Evolutionary conservation across 2,113 vertebrate species (phyloP), one percentile per base, ranked within the genome.

Genomic region (Bufo bufo): DNA sequence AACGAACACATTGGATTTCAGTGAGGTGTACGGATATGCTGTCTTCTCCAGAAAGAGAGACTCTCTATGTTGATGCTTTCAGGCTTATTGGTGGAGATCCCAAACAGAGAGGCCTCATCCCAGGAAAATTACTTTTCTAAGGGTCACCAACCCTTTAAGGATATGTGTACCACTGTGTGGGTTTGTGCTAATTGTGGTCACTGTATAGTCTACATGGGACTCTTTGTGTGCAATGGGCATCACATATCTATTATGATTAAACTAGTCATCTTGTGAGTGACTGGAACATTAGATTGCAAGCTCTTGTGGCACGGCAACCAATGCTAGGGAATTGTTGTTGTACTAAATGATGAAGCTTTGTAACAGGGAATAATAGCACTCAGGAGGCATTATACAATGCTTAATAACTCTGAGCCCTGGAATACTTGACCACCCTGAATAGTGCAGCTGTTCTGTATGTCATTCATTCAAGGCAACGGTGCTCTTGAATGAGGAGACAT

Each of bases 381-480:
- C 13, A 50, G 72, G 47, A 75, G 45, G 9, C 16, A 4, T 17
- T 75, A 75, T 49, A 49, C 0, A 16, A 72, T 45, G 33, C 43
- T 45, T 45, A 10, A 77, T 33, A 77, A 11, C 17, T 23, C 49
- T 20, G 17, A n/a, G 74, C 47, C 9, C 49, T 52, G 74, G 47
- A 52, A 20, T 52, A n/a, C 75, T 54, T 77, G 75, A 77, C 75
- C 75, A 77, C 47, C 75, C 75, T 20, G 49, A 54, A 52, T 23
- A 52, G 54, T 77, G 47, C 75, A 56, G 50, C 50, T 78, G 77
- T 78, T 78, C 19, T n/a, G 9, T 52, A 77, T 78, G 50, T 78
- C 77, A 77, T 54, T 50, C 75, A 54, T 77, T 52, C 75, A 50
- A n/a, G 75, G 20, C 75, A 77, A n/a, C 6, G 0, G 8, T 52